Evolutionary conservation across 2,888 invertebrate species (phyloP).

Genomic region (Drosophila birchii): DNA sequence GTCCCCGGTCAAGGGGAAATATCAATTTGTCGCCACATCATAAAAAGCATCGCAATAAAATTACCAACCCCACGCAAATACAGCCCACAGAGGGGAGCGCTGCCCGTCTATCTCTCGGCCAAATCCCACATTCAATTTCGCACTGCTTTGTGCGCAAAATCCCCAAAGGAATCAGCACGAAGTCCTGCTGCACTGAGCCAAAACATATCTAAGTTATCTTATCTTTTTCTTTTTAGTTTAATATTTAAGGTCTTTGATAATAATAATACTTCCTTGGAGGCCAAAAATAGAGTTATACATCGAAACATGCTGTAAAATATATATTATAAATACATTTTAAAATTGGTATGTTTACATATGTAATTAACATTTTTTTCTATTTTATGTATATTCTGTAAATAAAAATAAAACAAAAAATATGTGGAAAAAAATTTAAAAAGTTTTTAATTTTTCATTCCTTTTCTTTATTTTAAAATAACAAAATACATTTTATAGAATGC

Average conservation of each 20-base stretch:
- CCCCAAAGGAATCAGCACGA: constrained; percentile 79
- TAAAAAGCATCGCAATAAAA: constrained; percentile 82
- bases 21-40: constrained; percentile 82
- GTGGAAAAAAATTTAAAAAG: too few species aligned
- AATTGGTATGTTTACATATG: too few species aligned
- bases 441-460: too few species aligned
- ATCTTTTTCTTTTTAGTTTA: neutral
- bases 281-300: too few species aligned
- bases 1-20: constrained; percentile 62
- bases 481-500: too few species aligned
- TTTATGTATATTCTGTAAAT: too few species aligned
- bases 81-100: constrained; percentile 15
- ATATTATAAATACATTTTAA: too few species aligned
- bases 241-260: neutral
- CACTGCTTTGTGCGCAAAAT: constrained; percentile 80
- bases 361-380: too few species aligned
- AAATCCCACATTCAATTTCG: constrained; percentile 81
- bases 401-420: too few species aligned
- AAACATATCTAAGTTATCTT: neutral
- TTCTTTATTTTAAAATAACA: too few species aligned
- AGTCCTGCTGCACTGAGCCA: constrained; percentile 45
- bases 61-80: constrained; percentile 54
- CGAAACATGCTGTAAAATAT: too few species aligned
- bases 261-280: too few species aligned
- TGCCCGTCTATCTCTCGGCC: constrained; percentile 62